Percentiles rank a stretch among this genome's conserved stretches.
phyloP scores from a whole-genome alignment of 2,888 invertebrate species.

The Zygogramma bicolorata region DNA sequence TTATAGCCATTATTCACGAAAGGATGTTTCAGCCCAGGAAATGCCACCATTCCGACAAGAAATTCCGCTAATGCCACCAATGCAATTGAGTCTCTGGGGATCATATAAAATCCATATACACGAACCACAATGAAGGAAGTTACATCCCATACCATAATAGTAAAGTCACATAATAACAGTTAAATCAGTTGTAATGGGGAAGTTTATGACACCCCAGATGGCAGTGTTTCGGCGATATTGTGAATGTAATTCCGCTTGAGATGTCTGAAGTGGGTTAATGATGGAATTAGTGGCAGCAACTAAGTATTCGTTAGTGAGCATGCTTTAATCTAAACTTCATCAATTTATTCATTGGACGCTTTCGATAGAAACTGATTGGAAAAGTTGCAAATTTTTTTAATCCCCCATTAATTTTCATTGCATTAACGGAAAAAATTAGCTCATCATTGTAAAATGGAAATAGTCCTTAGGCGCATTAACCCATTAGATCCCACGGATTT shows the following conservation, averaged over 20 bases:
- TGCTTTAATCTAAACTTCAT: background rate
- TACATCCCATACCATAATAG: background rate
- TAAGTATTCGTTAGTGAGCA: background rate
- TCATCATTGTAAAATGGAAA: too few species aligned
- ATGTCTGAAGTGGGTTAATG: background rate
- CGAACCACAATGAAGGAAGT: background rate
- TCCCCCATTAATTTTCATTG: too few species aligned
- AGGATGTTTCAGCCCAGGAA: too few species aligned
- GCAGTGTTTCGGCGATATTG: background rate
- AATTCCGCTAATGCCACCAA: background rate
- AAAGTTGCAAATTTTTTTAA: too few species aligned
- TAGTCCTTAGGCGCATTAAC: too few species aligned
- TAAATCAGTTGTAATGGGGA: background rate
- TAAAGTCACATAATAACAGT: background rate
- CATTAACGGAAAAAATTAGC: too few species aligned
- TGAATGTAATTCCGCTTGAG: background rate
- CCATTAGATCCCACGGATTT: too few species aligned
- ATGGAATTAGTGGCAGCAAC: background rate
- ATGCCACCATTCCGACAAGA: background rate
- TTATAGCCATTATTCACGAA: too few species aligned
- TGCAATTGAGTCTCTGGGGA: background rate
- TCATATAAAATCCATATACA: background rate
- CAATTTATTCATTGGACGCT: background rate
- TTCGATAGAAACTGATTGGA: too few species aligned
- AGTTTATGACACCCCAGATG: background rate